Conservation (phyloP, 2,113 vertebrate species). For the Amazona guildingii region DNA sequence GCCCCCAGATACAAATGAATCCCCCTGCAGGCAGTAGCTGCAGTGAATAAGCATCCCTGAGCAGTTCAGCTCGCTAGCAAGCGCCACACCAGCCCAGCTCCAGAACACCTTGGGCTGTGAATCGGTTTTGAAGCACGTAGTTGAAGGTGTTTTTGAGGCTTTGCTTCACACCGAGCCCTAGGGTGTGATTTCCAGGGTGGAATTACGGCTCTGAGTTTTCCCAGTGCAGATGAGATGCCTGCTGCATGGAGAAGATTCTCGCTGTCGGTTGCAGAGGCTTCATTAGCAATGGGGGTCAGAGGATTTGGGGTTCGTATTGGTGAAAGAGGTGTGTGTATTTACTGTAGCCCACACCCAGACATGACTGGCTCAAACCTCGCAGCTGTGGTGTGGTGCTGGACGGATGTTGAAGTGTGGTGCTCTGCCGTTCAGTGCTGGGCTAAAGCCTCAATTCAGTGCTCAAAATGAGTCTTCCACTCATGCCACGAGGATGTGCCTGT, state of each 20-base stretch:
- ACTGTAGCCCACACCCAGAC: neutral
- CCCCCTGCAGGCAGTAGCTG: neutral
- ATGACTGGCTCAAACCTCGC: neutral
- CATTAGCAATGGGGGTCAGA: neutral
- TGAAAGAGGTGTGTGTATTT: accelerated
- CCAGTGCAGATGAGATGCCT: neutral
- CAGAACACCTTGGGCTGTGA: neutral
- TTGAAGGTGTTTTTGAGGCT: neutral
- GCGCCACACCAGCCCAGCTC: neutral
- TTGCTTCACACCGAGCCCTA: neutral
- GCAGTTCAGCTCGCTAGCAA: neutral
- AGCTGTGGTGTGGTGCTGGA: neutral
- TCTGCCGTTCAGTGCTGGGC: neutral
- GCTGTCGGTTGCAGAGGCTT: neutral
- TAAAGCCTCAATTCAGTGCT: accelerated
- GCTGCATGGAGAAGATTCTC: neutral
- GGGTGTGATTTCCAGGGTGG: neutral
- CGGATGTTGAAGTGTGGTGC: neutral
- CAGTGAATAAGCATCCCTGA: neutral
- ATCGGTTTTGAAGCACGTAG: accelerated
- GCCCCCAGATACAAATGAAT: too few species aligned
- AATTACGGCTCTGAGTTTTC: neutral
- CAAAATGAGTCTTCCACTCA: accelerated
- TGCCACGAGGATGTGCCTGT: accelerated
- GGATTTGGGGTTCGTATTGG: neutral